These are phyloP conservation scores for Odontocerum albicorne DNA, from an alignment of 2,888 invertebrate species.

Conservation along the genomic window DNA sequence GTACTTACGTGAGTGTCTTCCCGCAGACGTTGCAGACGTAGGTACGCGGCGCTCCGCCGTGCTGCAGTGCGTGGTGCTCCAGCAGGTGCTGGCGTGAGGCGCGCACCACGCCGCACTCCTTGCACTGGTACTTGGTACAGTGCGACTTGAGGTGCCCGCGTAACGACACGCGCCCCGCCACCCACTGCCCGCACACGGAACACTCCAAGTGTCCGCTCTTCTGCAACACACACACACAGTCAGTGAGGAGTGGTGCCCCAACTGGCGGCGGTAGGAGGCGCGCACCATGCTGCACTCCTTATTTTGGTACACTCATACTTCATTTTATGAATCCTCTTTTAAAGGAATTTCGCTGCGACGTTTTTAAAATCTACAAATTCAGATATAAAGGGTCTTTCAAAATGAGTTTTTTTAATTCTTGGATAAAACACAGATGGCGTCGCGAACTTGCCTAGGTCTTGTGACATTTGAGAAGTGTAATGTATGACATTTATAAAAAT, in stretches of 20 bases:
- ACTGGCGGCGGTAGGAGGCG: neutral
- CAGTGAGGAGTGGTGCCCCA: neutral
- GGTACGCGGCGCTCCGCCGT: slow-evolving; percentile 42
- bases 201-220: slow-evolving; percentile 40
- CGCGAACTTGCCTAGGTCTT: too few species aligned
- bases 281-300: too few species aligned
- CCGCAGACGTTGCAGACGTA: slow-evolving; percentile 48
- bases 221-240: slow-evolving; percentile 9
- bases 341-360: too few species aligned
- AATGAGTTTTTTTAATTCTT: too few species aligned
- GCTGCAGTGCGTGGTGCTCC: slow-evolving; percentile 48
- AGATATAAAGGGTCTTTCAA: too few species aligned
- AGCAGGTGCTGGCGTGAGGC: slow-evolving; percentile 50
- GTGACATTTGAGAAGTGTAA: too few species aligned
- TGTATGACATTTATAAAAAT: too few species aligned
- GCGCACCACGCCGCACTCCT: slow-evolving; percentile 46
- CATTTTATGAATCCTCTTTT: too few species aligned
- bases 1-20: slow-evolving; percentile 47
- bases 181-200: slow-evolving; percentile 49
- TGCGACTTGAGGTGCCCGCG: slow-evolving; percentile 55
- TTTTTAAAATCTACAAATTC: too few species aligned
- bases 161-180: slow-evolving; percentile 48
- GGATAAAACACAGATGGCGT: too few species aligned
- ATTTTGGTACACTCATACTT: too few species aligned
- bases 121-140: slow-evolving; percentile 54